Evolutionary conservation across 1,140 invertebrate genomes (phyloP), one percentile per base, ranked within the genome.

Genomic region (Sinonovacula constricta): DNA sequence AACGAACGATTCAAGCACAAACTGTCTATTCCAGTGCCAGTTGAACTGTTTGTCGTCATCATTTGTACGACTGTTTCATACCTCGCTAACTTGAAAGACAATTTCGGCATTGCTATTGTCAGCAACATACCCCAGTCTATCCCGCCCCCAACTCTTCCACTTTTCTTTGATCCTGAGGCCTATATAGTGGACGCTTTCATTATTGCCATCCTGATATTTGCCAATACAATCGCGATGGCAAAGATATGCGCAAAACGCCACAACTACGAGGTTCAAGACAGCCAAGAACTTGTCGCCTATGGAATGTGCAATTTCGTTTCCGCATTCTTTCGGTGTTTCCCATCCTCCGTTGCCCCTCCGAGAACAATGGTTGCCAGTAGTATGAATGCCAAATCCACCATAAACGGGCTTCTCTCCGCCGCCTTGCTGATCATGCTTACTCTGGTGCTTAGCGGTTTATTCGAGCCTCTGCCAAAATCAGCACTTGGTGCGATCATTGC

Each of bases 11-110:
- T 97, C 0, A 94, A 94, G 36, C 95, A 95, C 88, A 92, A 92
- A 57, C 94, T 92, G 14, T 90, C 89, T 28, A 87, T 97, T 59
- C 96, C 97, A 0, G 91, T 98, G n/a, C 97, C 97, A 2, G 95
- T 96, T 79, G 97, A 98, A 91, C 92, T 98, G 70, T 92, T 98
- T 5, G 94, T 94, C 0, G 95, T 98, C n/a, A 83, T 92, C 56
- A 59, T 91, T 39, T 88, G 85, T 7, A 91, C 92, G 0, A 36
- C 90, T 4, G 77, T 89, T 7, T 92, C 92, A 0, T 89, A 90
- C 66, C 82, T 89, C 31, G 85, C 84, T 0, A 82, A 88, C 24
- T 80, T 93, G 18, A 79, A 87, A 5, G 81, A 83, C 10, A 69
- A 83, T 1, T 93, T 91, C 66, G 77, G 83, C 22, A 85, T 93